Evolutionary conservation across 2,888 invertebrate genomes (phyloP).

Genomic region (Creontiades dilutus): DNA sequence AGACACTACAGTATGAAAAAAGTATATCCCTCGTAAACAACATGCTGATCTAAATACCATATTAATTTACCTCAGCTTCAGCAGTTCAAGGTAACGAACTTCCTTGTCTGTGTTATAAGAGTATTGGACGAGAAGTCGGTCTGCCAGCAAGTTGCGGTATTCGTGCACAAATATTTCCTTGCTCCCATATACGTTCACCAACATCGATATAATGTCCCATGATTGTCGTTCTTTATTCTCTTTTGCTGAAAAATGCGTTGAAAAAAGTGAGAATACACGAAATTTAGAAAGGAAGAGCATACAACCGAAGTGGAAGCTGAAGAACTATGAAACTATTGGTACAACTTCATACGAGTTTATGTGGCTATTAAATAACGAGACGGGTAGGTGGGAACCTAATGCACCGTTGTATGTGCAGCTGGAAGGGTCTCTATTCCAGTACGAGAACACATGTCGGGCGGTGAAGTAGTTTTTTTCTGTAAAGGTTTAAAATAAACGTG

Average conservation of each 20-base stretch:
- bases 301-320: background rate
- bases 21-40: too few species aligned
- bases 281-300: background rate
- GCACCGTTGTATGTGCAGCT: too few species aligned
- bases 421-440: too few species aligned
- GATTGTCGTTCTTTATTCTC: conserved; percentile 82
- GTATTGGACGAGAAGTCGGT: conserved; percentile 89
- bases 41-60: background rate
- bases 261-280: background rate
- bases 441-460: too few species aligned
- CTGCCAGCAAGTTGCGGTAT: conserved; percentile 95
- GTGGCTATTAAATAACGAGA: too few species aligned
- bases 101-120: conserved; percentile 94
- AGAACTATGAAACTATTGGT: too few species aligned
- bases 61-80: conserved; percentile 84
- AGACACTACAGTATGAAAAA: too few species aligned
- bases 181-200: conserved; percentile 98
- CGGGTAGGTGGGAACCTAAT: too few species aligned
- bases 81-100: conserved; percentile 93
- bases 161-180: conserved; percentile 99
- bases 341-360: too few species aligned
- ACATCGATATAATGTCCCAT: conserved; percentile 97
- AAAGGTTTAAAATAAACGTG: too few species aligned
- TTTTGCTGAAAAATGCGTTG: conserved; percentile 79
- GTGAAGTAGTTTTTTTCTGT: too few species aligned